Percentiles rank a stretch among this genome's conserved stretches.
Evolutionary conservation across 30 jellyfish, hydroid and myxozoan species (phyloP).

Genomic region (Hydractinia symbiolongicarpus): DNA sequence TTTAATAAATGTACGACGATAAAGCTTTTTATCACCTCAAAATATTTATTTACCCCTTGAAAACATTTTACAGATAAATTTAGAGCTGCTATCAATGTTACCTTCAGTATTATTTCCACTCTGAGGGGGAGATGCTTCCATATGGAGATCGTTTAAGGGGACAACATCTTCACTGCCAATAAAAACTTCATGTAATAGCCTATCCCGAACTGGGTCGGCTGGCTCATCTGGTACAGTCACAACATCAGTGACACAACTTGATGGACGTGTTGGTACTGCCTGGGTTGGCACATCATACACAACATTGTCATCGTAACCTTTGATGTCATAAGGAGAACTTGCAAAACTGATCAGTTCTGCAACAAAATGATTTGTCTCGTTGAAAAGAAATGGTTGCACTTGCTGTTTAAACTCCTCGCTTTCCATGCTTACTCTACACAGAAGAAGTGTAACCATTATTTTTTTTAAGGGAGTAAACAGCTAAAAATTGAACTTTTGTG

Average conservation of each 20-base stretch:
- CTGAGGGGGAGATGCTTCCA: not conserved
- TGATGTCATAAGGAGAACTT: slow-evolving; percentile 83
- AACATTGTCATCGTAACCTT: slow-evolving; percentile 72
- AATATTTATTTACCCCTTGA: no score
- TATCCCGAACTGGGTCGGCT: slow-evolving; percentile 16
- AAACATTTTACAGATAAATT: no score
- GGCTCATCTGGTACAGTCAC: slow-evolving; percentile 14
- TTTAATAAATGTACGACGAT: no score
- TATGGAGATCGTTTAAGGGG: no score
- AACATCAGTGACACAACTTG: not conserved
- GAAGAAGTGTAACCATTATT: not conserved
- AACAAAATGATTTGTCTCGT: slow-evolving; percentile 64
- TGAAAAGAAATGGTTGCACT: slow-evolving; percentile 52
- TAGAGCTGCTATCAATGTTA: not conserved
- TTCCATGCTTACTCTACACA: slow-evolving; percentile 58
- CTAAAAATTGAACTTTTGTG: no score
- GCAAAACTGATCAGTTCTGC: slow-evolving; percentile 78
- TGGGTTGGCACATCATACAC: slow-evolving; percentile 68
- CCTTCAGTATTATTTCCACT: not conserved
- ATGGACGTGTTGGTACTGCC: not conserved
- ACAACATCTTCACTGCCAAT: slow-evolving; percentile 19
- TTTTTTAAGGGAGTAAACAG: no score
- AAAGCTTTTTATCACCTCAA: no score
- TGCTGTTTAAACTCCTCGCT: slow-evolving; percentile 68
- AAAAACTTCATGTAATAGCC: slow-evolving; percentile 30